phyloP scores from a whole-genome alignment of 2,113 vertebrate species.

The Pseudorectes ferrugineus region DNA sequence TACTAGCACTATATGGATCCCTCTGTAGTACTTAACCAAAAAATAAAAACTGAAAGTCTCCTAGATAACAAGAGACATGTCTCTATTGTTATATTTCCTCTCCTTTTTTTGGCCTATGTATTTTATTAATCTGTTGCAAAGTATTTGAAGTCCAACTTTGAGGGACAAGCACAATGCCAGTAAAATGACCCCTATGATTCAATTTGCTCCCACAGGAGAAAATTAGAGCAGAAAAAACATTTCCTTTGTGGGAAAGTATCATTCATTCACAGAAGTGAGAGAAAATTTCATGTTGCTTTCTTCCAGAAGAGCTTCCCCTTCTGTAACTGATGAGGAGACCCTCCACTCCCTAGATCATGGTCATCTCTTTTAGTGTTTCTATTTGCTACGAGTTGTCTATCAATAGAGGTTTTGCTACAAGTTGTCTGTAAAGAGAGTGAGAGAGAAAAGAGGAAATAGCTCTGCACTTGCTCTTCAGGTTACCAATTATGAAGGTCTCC shows the following conservation, averaged over 20 bases:
- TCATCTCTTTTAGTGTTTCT: background rate
- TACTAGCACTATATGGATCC: background rate
- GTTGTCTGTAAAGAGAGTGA: background rate
- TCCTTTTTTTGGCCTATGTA: background rate
- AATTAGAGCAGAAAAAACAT: background rate
- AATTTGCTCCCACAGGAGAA: background rate
- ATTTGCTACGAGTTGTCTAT: background rate
- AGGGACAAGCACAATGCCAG: background rate
- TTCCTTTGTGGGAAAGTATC: background rate
- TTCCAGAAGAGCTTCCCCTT: background rate
- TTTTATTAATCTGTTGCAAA: background rate
- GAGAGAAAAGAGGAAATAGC: background rate
- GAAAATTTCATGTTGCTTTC: background rate
- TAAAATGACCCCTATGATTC: background rate
- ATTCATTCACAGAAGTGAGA: background rate
- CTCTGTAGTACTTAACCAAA: fast-evolving
- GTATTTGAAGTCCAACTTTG: background rate
- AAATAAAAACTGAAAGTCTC: background rate
- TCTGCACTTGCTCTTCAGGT: background rate
- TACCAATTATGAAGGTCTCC: background rate
- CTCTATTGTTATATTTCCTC: background rate
- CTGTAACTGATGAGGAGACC: background rate
- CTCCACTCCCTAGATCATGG: background rate
- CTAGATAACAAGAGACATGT: background rate
- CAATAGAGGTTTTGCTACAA: background rate